Evolutionary conservation across 2,888 invertebrate genomes (phyloP), one percentile per base, ranked within the genome.

Genomic region (Pheosia tremula): DNA sequence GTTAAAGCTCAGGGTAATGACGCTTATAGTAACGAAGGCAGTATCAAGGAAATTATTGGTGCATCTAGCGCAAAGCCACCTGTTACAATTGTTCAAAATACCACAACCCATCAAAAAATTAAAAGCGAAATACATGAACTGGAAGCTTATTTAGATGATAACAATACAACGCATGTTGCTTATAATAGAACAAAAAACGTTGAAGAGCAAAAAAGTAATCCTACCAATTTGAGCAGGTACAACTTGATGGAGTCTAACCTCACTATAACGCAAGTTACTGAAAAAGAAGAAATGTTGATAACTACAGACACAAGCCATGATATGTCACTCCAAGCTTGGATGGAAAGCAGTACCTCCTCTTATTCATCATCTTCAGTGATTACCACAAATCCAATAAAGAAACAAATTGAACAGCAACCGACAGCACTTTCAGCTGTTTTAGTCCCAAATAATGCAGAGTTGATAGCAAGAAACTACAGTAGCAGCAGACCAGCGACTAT

Each of bases 371-470:
- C 84, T 37, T 77, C 81, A 63, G 67, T 80, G 58, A 75, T 85
- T 4, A 87, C 87, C 60, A 75, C 86, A 52, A 89, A 86, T 66
- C 83, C 83, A 61, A 84, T 82, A 52, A 88, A 85, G 63, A 89
- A 90, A 68, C 85, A 87, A 67, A 80, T 87, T 67, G 88, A 89
- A 49, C 83, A 74, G 67, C 87, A 81, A 67, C 87, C 93, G 56
- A 92, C 94, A 77, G 95, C 96, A 37, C 83, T 96, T 36, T 95
- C 96, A 38, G 95, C 96, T 37, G 87, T 96, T 41, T 81, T 96
- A 56, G 89, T 95, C 57, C 96, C 96, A 45, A 96, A 94, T 13
- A 84, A 80, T 82, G 88, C 88, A 66, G 91, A 92, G 59, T 69
- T 84, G 24, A 69, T 79, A 58, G 81, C 79, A 68, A 84, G 84